Evolutionary conservation across 2,113 vertebrate genomes (phyloP).

Genomic region (Chinchilla lanigera): DNA sequence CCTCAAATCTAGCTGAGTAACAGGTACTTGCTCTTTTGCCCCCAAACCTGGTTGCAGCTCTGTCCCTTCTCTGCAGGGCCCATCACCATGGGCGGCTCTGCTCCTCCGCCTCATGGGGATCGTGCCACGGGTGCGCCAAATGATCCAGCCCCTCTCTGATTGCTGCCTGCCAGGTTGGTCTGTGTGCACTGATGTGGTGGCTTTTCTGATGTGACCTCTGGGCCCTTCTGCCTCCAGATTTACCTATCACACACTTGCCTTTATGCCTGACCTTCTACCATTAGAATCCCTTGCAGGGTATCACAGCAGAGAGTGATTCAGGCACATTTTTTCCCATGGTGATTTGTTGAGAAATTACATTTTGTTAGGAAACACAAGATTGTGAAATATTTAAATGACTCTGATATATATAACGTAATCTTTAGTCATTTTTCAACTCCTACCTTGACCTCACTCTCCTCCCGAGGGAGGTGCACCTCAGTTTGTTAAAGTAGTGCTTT

Average conservation of each 20-base stretch:
- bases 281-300: neutral
- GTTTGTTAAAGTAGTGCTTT: neutral
- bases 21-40: neutral
- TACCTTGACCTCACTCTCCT: neutral
- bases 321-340: neutral
- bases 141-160: slow-evolving; percentile 81
- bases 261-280: neutral
- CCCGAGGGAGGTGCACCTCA: neutral
- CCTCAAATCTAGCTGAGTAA: neutral
- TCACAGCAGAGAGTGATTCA: neutral
- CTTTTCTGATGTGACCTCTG: slow-evolving; percentile 66
- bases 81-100: slow-evolving; percentile 73
- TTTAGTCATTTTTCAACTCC: neutral
- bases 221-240: neutral
- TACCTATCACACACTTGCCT: neutral
- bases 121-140: slow-evolving; percentile 74
- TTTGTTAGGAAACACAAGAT: neutral
- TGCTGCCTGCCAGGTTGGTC: slow-evolving; percentile 83
- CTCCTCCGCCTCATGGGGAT: slow-evolving; percentile 73
- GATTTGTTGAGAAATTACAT: slow-evolving; percentile 14
- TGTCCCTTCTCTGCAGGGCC: slow-evolving; percentile 79
- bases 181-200: slow-evolving; percentile 77
- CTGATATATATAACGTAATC: neutral
- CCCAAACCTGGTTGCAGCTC: slow-evolving; percentile 56
- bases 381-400: neutral